Evolutionary conservation across 2,797 vertebrate species (phyloP).

Genomic region (Peromyscus nudipes): DNA sequence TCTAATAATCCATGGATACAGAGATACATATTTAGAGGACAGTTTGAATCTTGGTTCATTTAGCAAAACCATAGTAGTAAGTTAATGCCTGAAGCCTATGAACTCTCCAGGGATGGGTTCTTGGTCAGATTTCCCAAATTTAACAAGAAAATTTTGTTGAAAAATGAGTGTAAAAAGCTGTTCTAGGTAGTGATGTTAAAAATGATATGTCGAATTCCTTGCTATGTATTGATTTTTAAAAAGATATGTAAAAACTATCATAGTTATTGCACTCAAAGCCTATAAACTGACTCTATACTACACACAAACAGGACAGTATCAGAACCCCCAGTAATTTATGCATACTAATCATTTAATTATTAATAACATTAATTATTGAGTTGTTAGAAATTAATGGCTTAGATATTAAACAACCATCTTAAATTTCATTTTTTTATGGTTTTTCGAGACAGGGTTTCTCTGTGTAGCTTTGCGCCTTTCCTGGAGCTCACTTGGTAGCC

Average conservation of each 20-base stretch:
- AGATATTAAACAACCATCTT: background rate
- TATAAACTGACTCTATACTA: background rate
- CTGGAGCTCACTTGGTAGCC: too few relatives aligned
- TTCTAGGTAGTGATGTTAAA: background rate
- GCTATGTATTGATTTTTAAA: background rate
- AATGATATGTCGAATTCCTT: background rate
- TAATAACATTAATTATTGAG: background rate
- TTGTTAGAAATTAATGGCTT: background rate
- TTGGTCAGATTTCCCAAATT: constrained; percentile 14
- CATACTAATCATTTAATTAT: background rate
- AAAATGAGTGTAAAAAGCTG: background rate
- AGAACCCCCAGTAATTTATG: background rate
- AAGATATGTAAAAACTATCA: background rate
- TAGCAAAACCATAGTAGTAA: background rate
- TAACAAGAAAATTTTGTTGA: background rate
- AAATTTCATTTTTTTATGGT: background rate
- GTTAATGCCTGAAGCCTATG: background rate
- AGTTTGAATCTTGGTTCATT: background rate
- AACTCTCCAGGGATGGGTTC: background rate
- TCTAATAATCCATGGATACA: background rate
- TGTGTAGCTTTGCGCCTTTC: too few relatives aligned
- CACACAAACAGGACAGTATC: background rate
- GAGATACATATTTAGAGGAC: background rate
- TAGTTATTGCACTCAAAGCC: background rate
- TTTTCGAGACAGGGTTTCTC: too few relatives aligned